A percentile compares a stretch with the other conserved stretches of the same genome.
phyloP scores from a whole-genome alignment of 2,113 vertebrate species.

The Lipophrys pholis region DNA sequence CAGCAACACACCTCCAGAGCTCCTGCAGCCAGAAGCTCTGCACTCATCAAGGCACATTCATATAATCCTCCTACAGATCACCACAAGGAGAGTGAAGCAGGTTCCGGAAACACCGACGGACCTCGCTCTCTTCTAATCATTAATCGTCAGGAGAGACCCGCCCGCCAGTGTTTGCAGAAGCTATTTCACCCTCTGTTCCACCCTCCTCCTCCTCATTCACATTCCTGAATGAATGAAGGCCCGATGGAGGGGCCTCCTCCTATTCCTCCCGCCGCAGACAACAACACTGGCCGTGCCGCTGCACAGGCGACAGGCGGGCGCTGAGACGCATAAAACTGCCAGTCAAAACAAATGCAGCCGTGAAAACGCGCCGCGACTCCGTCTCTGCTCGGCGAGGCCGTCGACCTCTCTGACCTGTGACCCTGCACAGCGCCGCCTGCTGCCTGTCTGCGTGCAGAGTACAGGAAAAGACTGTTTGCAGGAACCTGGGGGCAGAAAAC shows the following conservation, averaged over 20 bases:
- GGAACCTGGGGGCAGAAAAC: conserved; percentile 1
- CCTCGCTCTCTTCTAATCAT: neutral
- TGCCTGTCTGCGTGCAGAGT: conserved; percentile 4
- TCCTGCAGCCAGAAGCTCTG: conserved; percentile 48
- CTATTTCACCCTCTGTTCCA: conserved; percentile 45
- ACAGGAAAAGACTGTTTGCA: conserved; percentile 17
- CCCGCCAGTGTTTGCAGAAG: conserved; percentile 23
- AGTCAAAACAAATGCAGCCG: conserved; percentile 36
- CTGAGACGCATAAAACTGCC: conserved; percentile 32
- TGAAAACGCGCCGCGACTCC: conserved; percentile 53
- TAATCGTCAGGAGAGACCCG: neutral
- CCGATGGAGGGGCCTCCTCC: conserved; percentile 38
- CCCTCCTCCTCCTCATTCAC: conserved; percentile 45
- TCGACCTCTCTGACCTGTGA: neutral
- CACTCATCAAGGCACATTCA: conserved; percentile 78
- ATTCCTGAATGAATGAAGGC: conserved; percentile 65
- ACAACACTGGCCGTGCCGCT: conserved; percentile 19
- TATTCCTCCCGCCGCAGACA: conserved; percentile 34
- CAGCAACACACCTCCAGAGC: conserved; percentile 42
- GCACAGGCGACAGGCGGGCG: conserved; percentile 24
- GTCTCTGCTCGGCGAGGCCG: conserved; percentile 36
- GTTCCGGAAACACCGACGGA: conserved; percentile 25
- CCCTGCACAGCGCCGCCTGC: conserved; percentile 53
- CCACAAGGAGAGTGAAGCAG: neutral
- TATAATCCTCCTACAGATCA: conserved; percentile 26